A percentile compares a stretch with the other conserved stretches of the same genome.
These are phyloP conservation scores for Austrofundulus limnaeus DNA, from an alignment of 2,113 vertebrate genomes.

Conservation along the genomic window DNA sequence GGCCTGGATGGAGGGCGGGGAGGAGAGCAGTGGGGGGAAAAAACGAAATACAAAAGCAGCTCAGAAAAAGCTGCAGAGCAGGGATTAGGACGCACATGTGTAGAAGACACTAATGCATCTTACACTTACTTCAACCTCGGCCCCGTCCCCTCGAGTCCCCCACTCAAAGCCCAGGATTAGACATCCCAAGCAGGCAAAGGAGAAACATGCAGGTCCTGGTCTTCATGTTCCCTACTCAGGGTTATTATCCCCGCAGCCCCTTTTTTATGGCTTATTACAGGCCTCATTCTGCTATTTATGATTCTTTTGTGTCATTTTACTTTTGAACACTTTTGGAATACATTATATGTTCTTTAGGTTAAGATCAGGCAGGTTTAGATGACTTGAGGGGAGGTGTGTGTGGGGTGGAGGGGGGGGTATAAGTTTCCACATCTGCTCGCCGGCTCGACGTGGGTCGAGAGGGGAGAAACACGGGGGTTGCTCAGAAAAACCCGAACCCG, in stretches of 20 bases:
- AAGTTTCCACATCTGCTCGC: conserved; percentile 37
- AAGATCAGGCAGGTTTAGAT: conserved; percentile 50
- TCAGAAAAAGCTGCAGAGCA: conserved; percentile 71
- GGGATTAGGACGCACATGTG: conserved; percentile 92
- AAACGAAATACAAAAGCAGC: conserved; percentile 66
- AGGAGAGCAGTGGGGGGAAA: conserved; percentile 54
- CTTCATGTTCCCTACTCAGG: conserved; percentile 38
- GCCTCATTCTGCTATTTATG: conserved; percentile 78
- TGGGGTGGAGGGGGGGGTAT: no score
- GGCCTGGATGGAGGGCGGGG: conserved; percentile 60
- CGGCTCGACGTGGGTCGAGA: conserved; percentile 4
- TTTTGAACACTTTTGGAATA: conserved; percentile 40
- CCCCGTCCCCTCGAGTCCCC: conserved; percentile 15
- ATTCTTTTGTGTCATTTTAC: conserved; percentile 58
- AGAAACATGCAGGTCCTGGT: conserved; percentile 49
- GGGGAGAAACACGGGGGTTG: conserved; percentile 34
- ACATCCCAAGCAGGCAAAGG: conserved; percentile 57
- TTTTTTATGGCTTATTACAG: conserved; percentile 76
- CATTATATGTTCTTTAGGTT: conserved; percentile 46
- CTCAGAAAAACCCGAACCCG: conserved; percentile 28
- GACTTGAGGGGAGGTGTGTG: conserved; percentile 1
- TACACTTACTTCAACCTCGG: conserved; percentile 84
- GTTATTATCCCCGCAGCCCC: conserved; percentile 61
- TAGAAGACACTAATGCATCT: conserved; percentile 91
- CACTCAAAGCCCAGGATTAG: conserved; percentile 86